Conservation (phyloP, 2,113 vertebrate species). For the Leuciscus idus region DNA sequence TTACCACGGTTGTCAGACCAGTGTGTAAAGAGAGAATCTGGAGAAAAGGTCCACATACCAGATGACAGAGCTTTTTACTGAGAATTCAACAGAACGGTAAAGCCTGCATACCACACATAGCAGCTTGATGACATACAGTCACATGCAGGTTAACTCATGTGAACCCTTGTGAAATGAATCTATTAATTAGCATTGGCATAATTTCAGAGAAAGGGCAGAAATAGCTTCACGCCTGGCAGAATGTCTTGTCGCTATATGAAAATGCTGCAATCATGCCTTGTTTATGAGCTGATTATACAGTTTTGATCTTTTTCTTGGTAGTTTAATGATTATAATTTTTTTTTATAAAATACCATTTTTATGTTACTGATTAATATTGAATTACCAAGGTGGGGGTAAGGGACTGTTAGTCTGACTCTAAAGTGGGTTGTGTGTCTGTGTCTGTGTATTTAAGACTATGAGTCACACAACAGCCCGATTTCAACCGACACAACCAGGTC, state of each 20-base stretch:
- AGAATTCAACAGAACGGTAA: slow-evolving; percentile 41
- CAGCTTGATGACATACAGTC: slow-evolving; percentile 44
- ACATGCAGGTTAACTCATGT: slow-evolving; percentile 35
- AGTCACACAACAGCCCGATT: slow-evolving; percentile 59
- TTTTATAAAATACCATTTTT: background rate
- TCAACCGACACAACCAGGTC: slow-evolving; percentile 65
- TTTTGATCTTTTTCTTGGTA: background rate
- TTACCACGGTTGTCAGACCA: slow-evolving; percentile 30
- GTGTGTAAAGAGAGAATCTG: slow-evolving; percentile 15
- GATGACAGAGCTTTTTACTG: slow-evolving; percentile 39
- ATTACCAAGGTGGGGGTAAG: slow-evolving; percentile 3
- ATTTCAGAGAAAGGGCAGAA: slow-evolving; percentile 10
- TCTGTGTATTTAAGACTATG: slow-evolving; percentile 32
- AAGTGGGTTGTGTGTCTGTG: background rate
- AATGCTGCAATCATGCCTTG: background rate
- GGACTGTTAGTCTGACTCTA: background rate
- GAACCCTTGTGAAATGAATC: slow-evolving; percentile 37
- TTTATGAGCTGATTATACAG: background rate
- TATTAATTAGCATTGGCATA: slow-evolving; percentile 23
- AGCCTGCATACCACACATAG: slow-evolving; percentile 48
- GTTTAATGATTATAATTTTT: background rate
- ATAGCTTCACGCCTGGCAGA: background rate
- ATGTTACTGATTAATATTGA: slow-evolving; percentile 26
- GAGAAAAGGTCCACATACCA: slow-evolving; percentile 46
- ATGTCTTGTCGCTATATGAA: slow-evolving; percentile 32